Evolutionary conservation across 2,797 vertebrate genomes (phyloP), one percentile per base, ranked within the genome.

Genomic region (Cyclopterus lumpus): DNA sequence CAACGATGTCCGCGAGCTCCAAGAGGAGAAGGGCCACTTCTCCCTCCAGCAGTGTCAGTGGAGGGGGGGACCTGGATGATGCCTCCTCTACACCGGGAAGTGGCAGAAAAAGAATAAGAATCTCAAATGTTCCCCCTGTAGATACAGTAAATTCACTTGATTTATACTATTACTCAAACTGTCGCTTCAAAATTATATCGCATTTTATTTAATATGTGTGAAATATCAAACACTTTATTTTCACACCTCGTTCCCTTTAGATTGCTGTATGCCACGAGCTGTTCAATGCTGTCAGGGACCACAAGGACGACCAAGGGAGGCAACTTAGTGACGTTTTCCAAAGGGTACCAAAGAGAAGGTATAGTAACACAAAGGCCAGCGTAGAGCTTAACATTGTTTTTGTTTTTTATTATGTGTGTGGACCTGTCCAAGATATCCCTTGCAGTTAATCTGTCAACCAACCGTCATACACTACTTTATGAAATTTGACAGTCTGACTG

Each of bases 241-340:
- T 7, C 51, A 53, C 2, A 6, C 9, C 42, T 16, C 75, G 6
- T 34, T 5, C 5, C 1, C 38, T 71, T 67, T 88, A 99, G 98
- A 97, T 99, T 91, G 97, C 97, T 77, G 96, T 99, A 42, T 99
- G 98, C 86, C 98, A 99, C 90, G 98, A 99, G 79, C 93, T 99
- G 79, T 99, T 98, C 86, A 99, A 98, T 79, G 96, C 97, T 80
- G 95, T 99, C 86, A 95, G 97, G 91, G 98, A 99, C 91, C 95
- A 97, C 93, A 99, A 99, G 89, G 98, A 99, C 89, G 96, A 96
- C 36, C 97, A 97, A 67, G 98, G 97, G 69, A 96, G 97, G 84
- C 96, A 97, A 64, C 96, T 99, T 20, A 96, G 96, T 93, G 98
- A 99, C 67, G 92, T 97, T 67, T 99, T 99, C 88, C 96, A 97